Conservation (phyloP, 2,113 vertebrate genomes). For the Vombatus ursinus region DNA sequence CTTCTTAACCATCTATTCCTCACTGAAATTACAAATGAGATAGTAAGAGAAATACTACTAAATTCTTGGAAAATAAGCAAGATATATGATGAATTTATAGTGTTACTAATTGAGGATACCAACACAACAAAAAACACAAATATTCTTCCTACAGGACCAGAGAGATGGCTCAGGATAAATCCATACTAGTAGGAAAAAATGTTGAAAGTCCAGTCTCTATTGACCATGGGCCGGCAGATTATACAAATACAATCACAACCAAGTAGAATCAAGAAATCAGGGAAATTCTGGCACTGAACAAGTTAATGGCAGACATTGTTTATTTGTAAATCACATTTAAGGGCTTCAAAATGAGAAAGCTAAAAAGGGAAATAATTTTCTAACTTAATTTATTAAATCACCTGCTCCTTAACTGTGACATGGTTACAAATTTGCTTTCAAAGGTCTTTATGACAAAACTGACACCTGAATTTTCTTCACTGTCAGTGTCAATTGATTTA, state of each 20-base stretch:
- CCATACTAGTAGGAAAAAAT: background rate
- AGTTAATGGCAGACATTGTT: slow-evolving; percentile 12
- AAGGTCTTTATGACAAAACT: slow-evolving; percentile 54
- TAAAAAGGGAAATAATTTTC: slow-evolving; percentile 68
- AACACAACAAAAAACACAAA: background rate
- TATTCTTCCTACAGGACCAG: background rate
- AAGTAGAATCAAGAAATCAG: background rate
- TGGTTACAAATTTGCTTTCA: slow-evolving; percentile 55
- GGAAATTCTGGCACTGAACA: background rate
- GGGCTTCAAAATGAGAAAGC: slow-evolving; percentile 27
- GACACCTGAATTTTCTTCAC: slow-evolving; percentile 68
- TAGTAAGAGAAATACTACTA: background rate
- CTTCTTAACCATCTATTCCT: too few relatives aligned
- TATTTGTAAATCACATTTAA: slow-evolving; percentile 37
- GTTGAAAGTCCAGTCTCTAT: background rate
- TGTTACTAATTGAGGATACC: background rate
- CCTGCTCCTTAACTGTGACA: slow-evolving; percentile 63
- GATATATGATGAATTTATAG: background rate
- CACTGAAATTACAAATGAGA: background rate
- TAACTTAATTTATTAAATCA: slow-evolving; percentile 73
- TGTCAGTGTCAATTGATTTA: slow-evolving; percentile 77
- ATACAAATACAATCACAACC: background rate
- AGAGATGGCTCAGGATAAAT: background rate
- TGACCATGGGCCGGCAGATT: background rate
- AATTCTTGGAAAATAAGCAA: background rate